Base-by-base conservation (phyloP, 1,140 invertebrate species). In the Platorchestia sp. region DNA sequence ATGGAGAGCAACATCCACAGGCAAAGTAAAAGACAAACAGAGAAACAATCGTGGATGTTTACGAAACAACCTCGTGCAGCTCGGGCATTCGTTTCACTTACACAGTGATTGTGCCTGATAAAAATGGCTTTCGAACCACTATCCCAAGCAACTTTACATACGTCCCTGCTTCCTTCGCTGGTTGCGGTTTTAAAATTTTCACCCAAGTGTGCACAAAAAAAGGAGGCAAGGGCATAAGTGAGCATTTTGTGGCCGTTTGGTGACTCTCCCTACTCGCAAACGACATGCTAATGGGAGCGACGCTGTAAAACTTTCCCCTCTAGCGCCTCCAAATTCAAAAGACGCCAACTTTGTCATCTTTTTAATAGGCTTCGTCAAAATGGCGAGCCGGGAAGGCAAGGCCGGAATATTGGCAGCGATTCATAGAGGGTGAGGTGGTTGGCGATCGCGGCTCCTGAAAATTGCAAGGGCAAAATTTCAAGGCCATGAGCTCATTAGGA, bases 281-380 rank as follows among this genome's bases (percentile, higher is more conserved):
- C 36, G 59, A 75, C 59, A 75, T 75, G 59, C 59, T 75, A 75
- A 75, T 75, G 59, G 59, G 59, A 27, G 10, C 59, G 59, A 75
- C 59, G 59, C 59, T 75, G 59, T 75, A 75, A 75, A 75, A 75
- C 59, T 75, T 75, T 75, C 59, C 59, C 59, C 59, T 75, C 59
- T 75, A 14, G 27, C 59, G 59, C 59, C 59, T 1, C 59, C 59
- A 75, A 75, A 75, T 75, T 75, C 36, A 36, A 75, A 75, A 36
- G 59, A 75, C 59, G 59, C 59, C 59, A 75, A 75, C 59, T 75
- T 75, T 75, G 59, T 75, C 59, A 75, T 75, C 59, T 75, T 75
- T 75, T 75, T 75, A 75, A 75, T 75, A 75, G 59, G 59, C 59
- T 75, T 75, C 59, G 59, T 75, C 59, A 75, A 75, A 75, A 75